phyloP scores from a whole-genome alignment of 35 echinoderm and acorn worm genomes.

The Ophiothrix spiculata region DNA sequence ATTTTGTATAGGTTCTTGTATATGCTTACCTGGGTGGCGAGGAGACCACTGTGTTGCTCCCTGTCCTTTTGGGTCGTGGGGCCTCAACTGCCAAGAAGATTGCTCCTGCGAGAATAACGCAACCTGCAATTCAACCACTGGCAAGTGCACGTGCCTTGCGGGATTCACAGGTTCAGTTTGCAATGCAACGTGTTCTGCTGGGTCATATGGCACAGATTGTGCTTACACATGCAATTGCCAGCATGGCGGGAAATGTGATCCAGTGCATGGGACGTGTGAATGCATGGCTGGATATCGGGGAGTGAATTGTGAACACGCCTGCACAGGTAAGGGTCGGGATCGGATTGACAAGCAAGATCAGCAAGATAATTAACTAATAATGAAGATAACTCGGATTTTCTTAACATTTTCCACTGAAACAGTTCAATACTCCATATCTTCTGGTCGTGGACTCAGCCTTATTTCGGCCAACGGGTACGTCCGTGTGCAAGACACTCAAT shows the following conservation, averaged over 20 bases:
- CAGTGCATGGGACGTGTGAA: constrained; percentile 36
- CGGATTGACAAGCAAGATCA: too few species aligned
- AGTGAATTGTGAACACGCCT: constrained; percentile 45
- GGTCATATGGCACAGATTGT: constrained; percentile 59
- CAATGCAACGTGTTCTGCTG: constrained; percentile 26
- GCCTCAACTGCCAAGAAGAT: constrained; percentile 16
- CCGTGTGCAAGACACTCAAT: too few species aligned
- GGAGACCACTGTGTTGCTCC: constrained; percentile 28
- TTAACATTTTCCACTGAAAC: too few species aligned
- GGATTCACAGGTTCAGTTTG: constrained; percentile 23
- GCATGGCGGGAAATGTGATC: constrained; percentile 41
- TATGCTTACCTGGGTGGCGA: constrained; percentile 54
- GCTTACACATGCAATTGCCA: constrained; percentile 30
- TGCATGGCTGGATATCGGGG: constrained; percentile 63
- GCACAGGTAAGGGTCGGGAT: constrained; percentile 36
- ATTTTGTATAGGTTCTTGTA: constrained; percentile 33
- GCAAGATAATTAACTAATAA: too few species aligned
- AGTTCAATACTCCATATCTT: too few species aligned
- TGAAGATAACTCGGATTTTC: too few species aligned
- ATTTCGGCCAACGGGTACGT: too few species aligned
- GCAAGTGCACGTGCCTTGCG: constrained; percentile 44
- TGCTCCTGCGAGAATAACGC: constrained; percentile 52
- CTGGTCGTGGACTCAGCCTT: too few species aligned
- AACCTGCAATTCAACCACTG: constrained; percentile 54
- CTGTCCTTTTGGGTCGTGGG: constrained; percentile 31